A percentile compares a stretch with the other conserved stretches of the same genome.
These are phyloP conservation scores for Cassiopea andromeda DNA, from an alignment of 30 jellyfish, hydroid and myxozoan species.

Conservation along the genomic window DNA sequence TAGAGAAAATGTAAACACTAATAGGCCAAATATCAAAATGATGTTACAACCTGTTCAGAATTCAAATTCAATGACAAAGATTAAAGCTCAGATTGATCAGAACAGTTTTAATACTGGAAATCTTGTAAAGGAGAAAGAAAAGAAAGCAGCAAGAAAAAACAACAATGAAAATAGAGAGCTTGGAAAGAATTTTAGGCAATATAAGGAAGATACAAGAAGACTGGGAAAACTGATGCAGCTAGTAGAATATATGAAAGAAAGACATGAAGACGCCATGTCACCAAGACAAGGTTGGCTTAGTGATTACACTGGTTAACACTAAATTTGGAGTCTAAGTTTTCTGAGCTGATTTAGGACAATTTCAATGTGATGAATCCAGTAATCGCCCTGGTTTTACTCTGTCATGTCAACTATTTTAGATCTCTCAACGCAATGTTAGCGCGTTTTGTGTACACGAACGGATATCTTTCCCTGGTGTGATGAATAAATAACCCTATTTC, in stretches of 20 bases:
- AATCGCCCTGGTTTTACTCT: too few relatives aligned
- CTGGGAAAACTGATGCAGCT: slow-evolving; percentile 27
- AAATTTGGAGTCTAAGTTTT: too few relatives aligned
- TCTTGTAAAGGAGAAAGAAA: background rate
- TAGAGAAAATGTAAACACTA: slow-evolving; percentile 25
- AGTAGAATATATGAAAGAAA: slow-evolving; percentile 13
- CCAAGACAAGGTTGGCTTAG: slow-evolving; percentile 2
- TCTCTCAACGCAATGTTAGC: too few relatives aligned
- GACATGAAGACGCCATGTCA: slow-evolving; percentile 10
- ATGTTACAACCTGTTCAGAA: background rate
- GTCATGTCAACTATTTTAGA: too few relatives aligned
- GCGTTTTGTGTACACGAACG: too few relatives aligned
- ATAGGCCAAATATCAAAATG: slow-evolving; percentile 8
- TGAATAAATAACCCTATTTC: too few relatives aligned
- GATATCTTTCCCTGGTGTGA: too few relatives aligned
- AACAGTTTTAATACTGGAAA: background rate
- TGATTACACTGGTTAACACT: background rate
- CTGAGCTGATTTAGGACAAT: too few relatives aligned
- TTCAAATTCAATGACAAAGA: background rate
- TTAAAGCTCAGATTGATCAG: background rate
- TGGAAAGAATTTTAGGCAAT: background rate
- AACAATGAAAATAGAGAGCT: background rate
- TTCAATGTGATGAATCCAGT: too few relatives aligned
- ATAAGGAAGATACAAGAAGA: background rate
- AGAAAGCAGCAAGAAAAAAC: background rate